Base-by-base conservation (phyloP, 1,140 invertebrate genomes). In the Harpegnathos saltator region DNA sequence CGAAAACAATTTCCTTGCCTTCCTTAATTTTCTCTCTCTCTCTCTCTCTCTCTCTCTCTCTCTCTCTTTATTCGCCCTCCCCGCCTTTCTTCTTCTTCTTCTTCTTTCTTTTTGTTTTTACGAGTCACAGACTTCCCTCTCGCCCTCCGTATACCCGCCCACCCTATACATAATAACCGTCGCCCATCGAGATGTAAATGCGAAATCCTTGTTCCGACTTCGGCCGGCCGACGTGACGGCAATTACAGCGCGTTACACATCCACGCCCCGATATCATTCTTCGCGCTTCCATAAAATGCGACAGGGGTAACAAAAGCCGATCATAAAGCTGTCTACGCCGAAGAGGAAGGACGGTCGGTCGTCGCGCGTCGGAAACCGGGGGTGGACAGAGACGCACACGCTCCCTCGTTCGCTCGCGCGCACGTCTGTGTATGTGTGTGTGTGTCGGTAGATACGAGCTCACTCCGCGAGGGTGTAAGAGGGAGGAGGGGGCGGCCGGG, bases 291-390 rank as follows among this genome's bases (percentile, higher is more conserved):
- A 75, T 75, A 77, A 73, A 84, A 85, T 77, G 75, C 65, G 75
- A 78, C 69, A 56, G 82, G 82, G 83, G 84, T 84, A 85, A 85
- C 81, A 85, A 82, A 82, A 80, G 69, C 61, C 68, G 85, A 82
- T 88, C 75, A 78, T 82, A 88, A 88, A 88, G 72, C 83, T 86
- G 54, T 82, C 54, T 54, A 38, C 85, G 85, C 71, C 65, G 85
- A 86, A 85, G 75, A 77, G 85, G 58, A 29, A 19, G 44, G 75
- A 59, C 61, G 17, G 61, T 33, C 73, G 58, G 38, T 22, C 44
- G 29, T 54, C 19, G 22, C 3, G 4, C 33, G 29, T 14, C 12
- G 62, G 50, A 54, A 15, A 50, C 54, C 26, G 44, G 48, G 65
- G 56, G 85, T 72, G 59, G 68, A 22, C 33, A 29, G n/a, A 33